These are phyloP conservation scores for Aphyosemion australe DNA, from an alignment of 2,113 vertebrate species.

Conservation along the genomic window DNA sequence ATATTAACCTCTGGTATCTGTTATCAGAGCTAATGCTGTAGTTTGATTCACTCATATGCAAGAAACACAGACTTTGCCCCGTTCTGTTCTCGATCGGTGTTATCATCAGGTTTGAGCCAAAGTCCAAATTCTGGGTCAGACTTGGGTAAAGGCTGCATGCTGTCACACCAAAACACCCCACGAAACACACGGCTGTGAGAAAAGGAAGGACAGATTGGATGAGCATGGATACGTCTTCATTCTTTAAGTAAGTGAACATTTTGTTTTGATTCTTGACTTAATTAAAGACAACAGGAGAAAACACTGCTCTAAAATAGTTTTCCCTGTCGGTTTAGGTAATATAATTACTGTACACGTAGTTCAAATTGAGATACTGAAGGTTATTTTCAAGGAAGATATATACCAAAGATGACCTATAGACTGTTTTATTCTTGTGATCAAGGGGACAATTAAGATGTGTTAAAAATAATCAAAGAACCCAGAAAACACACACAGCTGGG, in stretches of 20 bases:
- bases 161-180: background rate
- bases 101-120: conserved; percentile 54
- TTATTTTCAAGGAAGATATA: background rate
- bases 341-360: no score
- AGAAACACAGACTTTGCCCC: conserved; percentile 58
- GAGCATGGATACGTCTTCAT: conserved; percentile 77
- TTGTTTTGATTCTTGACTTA: background rate
- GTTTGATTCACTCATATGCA: background rate
- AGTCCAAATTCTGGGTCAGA: conserved; percentile 62
- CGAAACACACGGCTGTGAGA: background rate
- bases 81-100: conserved; percentile 39
- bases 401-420: no score
- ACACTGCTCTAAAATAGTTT: background rate
- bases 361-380: no score
- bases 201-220: background rate
- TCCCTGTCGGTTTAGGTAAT: no score
- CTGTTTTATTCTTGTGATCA: no score
- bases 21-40: background rate
- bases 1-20: background rate
- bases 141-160: background rate
- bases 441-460: no score
- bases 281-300: background rate
- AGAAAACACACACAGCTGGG: no score
- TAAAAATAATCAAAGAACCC: no score
- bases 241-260: conserved; percentile 82